These are phyloP conservation scores for Agonum fuliginosum DNA, from an alignment of 2,888 invertebrate species.

Conservation along the genomic window DNA sequence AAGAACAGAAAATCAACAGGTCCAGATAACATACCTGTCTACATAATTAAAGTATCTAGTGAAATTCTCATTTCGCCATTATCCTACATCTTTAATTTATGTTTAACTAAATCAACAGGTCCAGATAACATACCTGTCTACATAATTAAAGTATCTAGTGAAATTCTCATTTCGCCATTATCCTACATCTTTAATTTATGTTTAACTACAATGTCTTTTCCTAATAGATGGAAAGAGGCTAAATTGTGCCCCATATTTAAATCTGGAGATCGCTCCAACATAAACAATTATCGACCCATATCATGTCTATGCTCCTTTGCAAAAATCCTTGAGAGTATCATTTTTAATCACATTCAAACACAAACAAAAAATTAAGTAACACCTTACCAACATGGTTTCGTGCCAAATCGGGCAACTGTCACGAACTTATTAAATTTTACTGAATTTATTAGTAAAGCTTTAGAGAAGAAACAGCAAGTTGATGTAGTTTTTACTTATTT, in stretches of 20 bases:
- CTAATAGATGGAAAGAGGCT: background rate
- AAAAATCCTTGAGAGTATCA: constrained; percentile 62
- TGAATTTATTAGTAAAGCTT: constrained; percentile 53
- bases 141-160: constrained; percentile 7
- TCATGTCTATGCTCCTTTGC: constrained; percentile 59
- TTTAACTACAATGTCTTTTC: background rate
- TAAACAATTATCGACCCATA: no score
- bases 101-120: constrained; percentile 25
- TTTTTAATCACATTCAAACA: constrained; percentile 56
- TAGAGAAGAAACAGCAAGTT: constrained; percentile 56
- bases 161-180: background rate
- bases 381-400: constrained; percentile 60
- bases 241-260: constrained; percentile 59
- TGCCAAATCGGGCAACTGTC: constrained; percentile 54
- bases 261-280: constrained; percentile 52
- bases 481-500: constrained; percentile 61
- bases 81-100: background rate
- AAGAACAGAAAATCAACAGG: constrained; percentile 8
- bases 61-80: background rate
- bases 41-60: constrained; percentile 7
- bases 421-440: constrained; percentile 59
- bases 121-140: background rate
- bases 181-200: background rate
- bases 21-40: background rate
- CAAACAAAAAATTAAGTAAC: constrained; percentile 36